phyloP scores from a whole-genome alignment of 1,140 invertebrate genomes.

The Ceratina japonica region DNA sequence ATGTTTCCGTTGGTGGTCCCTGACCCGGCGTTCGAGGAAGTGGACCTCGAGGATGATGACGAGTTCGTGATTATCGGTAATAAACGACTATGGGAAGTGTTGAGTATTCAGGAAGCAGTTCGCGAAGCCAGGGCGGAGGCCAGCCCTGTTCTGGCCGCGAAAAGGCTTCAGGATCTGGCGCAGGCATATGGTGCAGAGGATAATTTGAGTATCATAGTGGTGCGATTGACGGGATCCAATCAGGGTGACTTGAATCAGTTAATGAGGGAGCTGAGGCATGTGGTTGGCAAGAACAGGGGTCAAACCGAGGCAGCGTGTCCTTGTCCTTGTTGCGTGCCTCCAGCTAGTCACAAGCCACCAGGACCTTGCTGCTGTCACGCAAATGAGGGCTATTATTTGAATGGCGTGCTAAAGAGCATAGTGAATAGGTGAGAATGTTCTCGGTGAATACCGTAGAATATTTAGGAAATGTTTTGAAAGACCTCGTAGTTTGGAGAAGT shows the following conservation, averaged over 20 bases:
- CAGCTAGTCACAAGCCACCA: slow-evolving; percentile 68
- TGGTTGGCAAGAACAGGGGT: slow-evolving; percentile 81
- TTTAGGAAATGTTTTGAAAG: neutral
- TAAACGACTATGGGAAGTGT: slow-evolving; percentile 87
- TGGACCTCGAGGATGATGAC: slow-evolving; percentile 87
- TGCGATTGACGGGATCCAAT: slow-evolving; percentile 83
- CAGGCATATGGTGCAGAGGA: slow-evolving; percentile 90
- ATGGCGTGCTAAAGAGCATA: slow-evolving; percentile 76
- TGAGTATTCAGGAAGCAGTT: slow-evolving; percentile 87
- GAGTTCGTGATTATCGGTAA: slow-evolving; percentile 91
- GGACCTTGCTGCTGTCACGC: slow-evolving; percentile 73
- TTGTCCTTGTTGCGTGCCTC: slow-evolving; percentile 74
- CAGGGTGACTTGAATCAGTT: slow-evolving; percentile 84
- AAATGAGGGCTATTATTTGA: slow-evolving; percentile 75
- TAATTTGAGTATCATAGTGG: slow-evolving; percentile 88
- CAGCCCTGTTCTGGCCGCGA: slow-evolving; percentile 88
- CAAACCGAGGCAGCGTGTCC: slow-evolving; percentile 77
- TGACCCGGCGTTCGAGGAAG: slow-evolving; percentile 87
- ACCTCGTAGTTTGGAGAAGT: too few species aligned
- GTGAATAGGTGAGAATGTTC: slow-evolving; percentile 67
- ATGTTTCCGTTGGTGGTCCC: slow-evolving; percentile 84
- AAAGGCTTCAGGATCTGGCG: slow-evolving; percentile 88
- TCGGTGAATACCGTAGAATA: neutral
- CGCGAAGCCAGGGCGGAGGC: slow-evolving; percentile 87
- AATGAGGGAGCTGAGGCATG: slow-evolving; percentile 88